A percentile compares a stretch with the other conserved stretches of the same genome.
phyloP scores from a whole-genome alignment of 92 coral and sea anemone genomes.

The Phenganax stokvisi region DNA sequence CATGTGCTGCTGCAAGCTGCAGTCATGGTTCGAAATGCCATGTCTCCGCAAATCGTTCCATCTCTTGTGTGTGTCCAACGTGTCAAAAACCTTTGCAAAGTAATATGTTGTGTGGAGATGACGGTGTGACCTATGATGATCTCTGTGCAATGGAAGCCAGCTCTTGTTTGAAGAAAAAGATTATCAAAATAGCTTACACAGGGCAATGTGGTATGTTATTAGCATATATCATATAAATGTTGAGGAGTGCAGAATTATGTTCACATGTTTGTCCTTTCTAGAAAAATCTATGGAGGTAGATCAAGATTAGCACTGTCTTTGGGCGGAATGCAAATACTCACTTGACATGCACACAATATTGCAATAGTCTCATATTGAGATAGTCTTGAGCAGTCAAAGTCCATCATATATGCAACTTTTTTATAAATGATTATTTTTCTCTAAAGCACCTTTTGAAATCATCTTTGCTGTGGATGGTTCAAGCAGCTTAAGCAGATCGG shows the following conservation, averaged over 20 bases:
- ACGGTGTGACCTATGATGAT: slow-evolving; percentile 73
- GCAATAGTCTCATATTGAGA: too few relatives aligned
- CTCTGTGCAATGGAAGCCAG: slow-evolving; percentile 63
- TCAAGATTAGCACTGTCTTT: too few relatives aligned
- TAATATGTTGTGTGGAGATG: slow-evolving; percentile 71
- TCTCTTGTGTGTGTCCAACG: slow-evolving; percentile 52
- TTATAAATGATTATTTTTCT: neutral
- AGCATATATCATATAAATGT: neutral
- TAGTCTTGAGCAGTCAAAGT: too few relatives aligned
- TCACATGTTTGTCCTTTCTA: neutral
- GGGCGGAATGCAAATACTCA: too few relatives aligned
- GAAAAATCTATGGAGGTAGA: too few relatives aligned
- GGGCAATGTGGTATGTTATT: slow-evolving; percentile 77
- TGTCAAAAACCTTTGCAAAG: slow-evolving; percentile 45
- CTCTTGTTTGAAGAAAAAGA: slow-evolving; percentile 55
- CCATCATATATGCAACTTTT: neutral
- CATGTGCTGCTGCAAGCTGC: slow-evolving; percentile 70
- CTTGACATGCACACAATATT: too few relatives aligned
- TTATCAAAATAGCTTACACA: slow-evolving; percentile 44
- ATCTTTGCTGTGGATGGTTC: slow-evolving; percentile 67
- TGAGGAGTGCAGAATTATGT: neutral
- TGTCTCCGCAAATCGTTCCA: slow-evolving; percentile 34
- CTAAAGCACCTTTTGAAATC: slow-evolving; percentile 34
- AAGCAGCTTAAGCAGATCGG: slow-evolving; percentile 45
- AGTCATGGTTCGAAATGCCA: slow-evolving; percentile 54